Conservation (phyloP, 2,888 invertebrate species). For the Boloria euphrosyne region DNA sequence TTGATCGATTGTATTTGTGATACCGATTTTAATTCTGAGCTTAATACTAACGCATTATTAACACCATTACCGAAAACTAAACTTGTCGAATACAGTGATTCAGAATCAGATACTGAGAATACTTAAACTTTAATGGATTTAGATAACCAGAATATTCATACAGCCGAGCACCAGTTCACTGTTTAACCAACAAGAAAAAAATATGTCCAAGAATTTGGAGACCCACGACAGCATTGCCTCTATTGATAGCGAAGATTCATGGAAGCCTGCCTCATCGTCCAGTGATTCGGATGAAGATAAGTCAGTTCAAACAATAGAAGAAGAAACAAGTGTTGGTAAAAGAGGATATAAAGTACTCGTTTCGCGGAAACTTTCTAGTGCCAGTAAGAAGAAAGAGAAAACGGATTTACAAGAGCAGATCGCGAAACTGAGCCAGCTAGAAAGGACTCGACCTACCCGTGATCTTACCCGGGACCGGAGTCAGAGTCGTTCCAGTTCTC, state of each 20-base stretch:
- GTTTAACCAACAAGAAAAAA: too few relatives aligned
- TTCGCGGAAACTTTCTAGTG: too few relatives aligned
- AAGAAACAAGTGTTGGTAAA: constrained; percentile 15
- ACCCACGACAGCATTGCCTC: background rate
- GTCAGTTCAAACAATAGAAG: constrained; percentile 8
- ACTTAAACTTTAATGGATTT: constrained; percentile 3
- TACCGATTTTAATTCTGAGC: too few relatives aligned
- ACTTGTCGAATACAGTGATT: constrained; percentile 17
- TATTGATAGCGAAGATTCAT: constrained; percentile 10
- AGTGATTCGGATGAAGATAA: background rate
- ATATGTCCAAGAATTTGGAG: too few relatives aligned
- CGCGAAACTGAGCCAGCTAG: too few relatives aligned
- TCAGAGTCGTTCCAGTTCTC: too few relatives aligned
- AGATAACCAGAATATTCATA: constrained; percentile 3
- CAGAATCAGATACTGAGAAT: constrained; percentile 1
- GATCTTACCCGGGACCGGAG: too few relatives aligned
- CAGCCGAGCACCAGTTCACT: too few relatives aligned
- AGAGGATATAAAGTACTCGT: constrained; percentile 11
- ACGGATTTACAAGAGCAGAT: too few relatives aligned
- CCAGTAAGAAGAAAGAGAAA: too few relatives aligned
- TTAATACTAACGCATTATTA: background rate
- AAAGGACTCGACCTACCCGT: too few relatives aligned
- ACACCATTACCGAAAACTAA: background rate
- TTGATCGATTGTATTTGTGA: too few relatives aligned
- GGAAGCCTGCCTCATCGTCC: background rate